phyloP scores from a whole-genome alignment of 2,888 invertebrate genomes.

The Melangyna quadrimaculata region DNA sequence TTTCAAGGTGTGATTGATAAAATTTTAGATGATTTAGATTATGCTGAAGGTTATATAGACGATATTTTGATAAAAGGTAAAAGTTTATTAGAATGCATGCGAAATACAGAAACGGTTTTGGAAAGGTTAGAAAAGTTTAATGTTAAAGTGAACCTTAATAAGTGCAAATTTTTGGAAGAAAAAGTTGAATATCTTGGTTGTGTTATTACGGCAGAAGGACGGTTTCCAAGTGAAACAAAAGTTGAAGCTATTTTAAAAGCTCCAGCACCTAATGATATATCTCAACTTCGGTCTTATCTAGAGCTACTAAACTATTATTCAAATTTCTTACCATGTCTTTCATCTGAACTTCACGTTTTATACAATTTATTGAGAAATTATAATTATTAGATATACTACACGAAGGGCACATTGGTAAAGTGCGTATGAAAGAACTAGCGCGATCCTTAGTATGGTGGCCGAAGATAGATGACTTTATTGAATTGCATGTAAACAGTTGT shows the following conservation, averaged over 20 bases:
- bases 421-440: slow-evolving; percentile 6
- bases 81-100: neutral
- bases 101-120: slow-evolving; percentile 17
- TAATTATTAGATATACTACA: neutral
- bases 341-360: no score
- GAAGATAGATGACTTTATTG: neutral
- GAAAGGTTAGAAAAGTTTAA: slow-evolving; percentile 1
- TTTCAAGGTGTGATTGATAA: slow-evolving; percentile 7
- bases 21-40: slow-evolving; percentile 3
- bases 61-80: slow-evolving; percentile 19
- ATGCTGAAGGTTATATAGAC: slow-evolving; percentile 5
- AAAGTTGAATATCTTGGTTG: neutral
- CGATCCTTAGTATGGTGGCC: neutral
- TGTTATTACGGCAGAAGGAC: no score
- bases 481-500: neutral
- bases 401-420: slow-evolving; percentile 9
- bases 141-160: slow-evolving; percentile 1
- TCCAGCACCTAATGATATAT: no score
- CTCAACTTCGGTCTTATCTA: no score
- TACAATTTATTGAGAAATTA: neutral
- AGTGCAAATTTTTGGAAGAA: neutral
- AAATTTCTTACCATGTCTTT: neutral
- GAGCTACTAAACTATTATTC: slow-evolving; percentile 13
- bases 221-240: no score
- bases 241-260: no score